Conservation (phyloP, 2,888 invertebrate genomes). For the Carabus problematicus region DNA sequence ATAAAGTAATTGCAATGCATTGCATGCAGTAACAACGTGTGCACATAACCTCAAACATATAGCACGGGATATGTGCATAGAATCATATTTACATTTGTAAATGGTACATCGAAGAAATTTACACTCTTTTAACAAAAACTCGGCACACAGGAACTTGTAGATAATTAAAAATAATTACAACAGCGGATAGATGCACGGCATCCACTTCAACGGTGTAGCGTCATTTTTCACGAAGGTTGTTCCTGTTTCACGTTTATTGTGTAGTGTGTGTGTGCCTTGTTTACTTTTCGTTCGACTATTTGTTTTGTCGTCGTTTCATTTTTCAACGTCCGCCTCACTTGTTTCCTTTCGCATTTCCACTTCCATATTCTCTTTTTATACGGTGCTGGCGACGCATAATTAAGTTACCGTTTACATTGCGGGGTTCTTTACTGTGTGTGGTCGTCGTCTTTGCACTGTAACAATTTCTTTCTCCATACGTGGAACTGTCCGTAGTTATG, state of each 20-base stretch:
- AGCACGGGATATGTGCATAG: neutral
- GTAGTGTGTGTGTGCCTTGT: conserved; percentile 12
- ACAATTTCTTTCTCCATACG: neutral
- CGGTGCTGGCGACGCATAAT: conserved; percentile 17
- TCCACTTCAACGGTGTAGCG: too few species aligned
- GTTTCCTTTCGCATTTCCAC: conserved; percentile 12
- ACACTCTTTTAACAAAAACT: conserved; percentile 15
- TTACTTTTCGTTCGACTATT: conserved; percentile 32
- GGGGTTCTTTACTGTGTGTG: neutral
- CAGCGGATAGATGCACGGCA: neutral
- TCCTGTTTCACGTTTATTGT: conserved; percentile 25
- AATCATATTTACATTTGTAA: conserved; percentile 35
- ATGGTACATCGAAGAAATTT: conserved; percentile 19
- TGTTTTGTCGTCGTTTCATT: conserved; percentile 36
- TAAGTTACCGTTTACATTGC: conserved; percentile 14
- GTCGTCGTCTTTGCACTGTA: neutral
- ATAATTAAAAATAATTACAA: conserved; percentile 33
- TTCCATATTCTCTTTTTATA: conserved; percentile 26
- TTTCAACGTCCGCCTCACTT: conserved; percentile 33
- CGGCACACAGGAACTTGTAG: conserved; percentile 18
- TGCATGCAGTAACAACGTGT: too few species aligned
- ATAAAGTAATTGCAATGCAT: too few species aligned
- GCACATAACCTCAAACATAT: too few species aligned
- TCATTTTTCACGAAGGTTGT: neutral
- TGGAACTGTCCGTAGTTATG: neutral